phyloP scores from a whole-genome alignment of 2,113 vertebrate species.

The Mustela nigripes region DNA sequence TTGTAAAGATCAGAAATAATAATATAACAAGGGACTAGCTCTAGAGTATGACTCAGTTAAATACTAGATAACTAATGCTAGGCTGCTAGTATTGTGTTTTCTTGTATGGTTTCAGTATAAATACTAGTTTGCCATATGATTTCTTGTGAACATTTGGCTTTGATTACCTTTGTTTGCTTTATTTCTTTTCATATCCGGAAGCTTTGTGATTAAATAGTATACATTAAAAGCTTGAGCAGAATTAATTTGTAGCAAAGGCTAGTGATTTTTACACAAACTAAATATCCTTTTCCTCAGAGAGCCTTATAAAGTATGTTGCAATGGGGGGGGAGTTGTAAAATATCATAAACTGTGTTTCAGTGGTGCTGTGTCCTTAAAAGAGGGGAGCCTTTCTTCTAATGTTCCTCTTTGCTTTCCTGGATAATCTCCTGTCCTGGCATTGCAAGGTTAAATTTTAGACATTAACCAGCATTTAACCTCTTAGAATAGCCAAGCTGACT shows the following conservation, averaged over 20 bases:
- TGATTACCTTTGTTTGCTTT: neutral
- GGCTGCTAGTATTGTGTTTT: neutral
- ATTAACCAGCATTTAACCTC: neutral
- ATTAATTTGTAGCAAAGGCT: neutral
- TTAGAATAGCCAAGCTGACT: neutral
- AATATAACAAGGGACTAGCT: neutral
- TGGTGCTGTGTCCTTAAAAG: neutral
- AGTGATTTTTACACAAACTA: neutral
- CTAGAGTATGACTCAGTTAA: neutral
- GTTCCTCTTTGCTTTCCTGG: neutral
- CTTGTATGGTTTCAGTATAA: neutral
- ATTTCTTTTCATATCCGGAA: neutral
- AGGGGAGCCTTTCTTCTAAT: neutral
- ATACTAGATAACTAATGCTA: neutral
- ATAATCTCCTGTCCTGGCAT: neutral
- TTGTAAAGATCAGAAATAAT: neutral
- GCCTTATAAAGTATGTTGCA: neutral
- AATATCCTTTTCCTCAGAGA: neutral
- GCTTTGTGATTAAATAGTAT: neutral
- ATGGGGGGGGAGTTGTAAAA: neutral
- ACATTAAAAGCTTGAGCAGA: neutral
- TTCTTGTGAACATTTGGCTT: neutral
- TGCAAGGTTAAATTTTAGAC: neutral
- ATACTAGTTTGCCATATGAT: neutral
- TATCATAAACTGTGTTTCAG: neutral